Evolutionary conservation across 2,888 invertebrate genomes (phyloP), one percentile per base, ranked within the genome.

Genomic region (Syrista parreyssii): DNA sequence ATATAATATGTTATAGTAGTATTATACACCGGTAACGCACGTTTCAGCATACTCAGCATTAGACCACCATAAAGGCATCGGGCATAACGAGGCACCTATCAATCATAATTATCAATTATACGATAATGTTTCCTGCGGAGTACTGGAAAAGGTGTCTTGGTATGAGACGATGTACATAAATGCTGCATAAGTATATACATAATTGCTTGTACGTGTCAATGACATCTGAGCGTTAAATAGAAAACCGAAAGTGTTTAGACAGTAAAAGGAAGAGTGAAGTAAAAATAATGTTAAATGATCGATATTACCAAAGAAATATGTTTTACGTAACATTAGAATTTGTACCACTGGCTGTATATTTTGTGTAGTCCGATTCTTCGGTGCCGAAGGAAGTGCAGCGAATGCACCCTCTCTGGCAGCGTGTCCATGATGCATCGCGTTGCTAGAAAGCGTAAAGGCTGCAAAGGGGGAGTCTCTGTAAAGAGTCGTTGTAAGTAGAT

Each of bases 81-180:
- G 35, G 73, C 32, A 75, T 68, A 32, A 34, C 68, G 68, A 75
- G 68, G 9, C 55, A 55, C 23, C 55, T 55, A 55, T 55, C 55
- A 78, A 80, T 76, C 77, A 80, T 79, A 75, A 82, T 78, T 78
- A 79, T 82, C 79, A 78, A 82, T 78, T 78, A 79, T 78, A 78
- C 77, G 76, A 78, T 82, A 82, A 82, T 82, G 79, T 81, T 82
- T 82, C 79, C 81, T 82, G 79, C 77, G 76, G 76, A 77, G 78
- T 76, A 75, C 71, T 32, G 71, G 32, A 71, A 71, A 33, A 32
- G 71, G 15, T 33, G 71, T 71, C 71, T 12, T 33, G 30, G 31
- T 71, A 55, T 2, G 55, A 55, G 55, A 55, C 55, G 55, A 55
- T 23, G 23, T 55, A 55, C 55, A 55, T 55, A 55, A 55, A 55